These are phyloP conservation scores for Brachypteracias leptosomus DNA, from an alignment of 2,113 vertebrate genomes.

Conservation along the genomic window DNA sequence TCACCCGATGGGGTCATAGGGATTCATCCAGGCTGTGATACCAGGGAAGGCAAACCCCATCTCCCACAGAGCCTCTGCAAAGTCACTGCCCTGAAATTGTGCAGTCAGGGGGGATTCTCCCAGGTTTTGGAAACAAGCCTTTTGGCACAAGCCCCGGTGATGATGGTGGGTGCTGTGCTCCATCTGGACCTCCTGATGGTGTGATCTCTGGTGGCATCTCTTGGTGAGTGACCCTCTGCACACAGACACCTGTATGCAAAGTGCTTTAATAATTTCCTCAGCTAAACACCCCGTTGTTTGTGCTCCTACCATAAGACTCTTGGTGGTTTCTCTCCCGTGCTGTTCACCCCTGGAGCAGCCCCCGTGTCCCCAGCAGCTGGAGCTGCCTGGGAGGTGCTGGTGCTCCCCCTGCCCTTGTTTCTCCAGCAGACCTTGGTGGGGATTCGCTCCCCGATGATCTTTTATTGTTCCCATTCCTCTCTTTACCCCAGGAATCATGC, in stretches of 20 bases:
- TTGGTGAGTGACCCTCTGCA: rapidly evolving
- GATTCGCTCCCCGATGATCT: neutral
- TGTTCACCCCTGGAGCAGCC: neutral
- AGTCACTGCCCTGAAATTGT: neutral
- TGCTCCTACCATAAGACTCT: neutral
- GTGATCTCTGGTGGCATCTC: neutral
- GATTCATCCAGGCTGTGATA: neutral
- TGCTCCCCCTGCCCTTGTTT: neutral
- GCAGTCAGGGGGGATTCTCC: neutral
- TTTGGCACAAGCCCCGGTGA: neutral
- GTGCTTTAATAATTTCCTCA: neutral
- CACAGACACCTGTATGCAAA: rapidly evolving
- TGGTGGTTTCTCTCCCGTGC: rapidly evolving
- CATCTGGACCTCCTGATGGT: rapidly evolving
- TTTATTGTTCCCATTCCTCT: neutral
- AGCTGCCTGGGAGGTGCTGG: neutral
- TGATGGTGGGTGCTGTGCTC: rapidly evolving
- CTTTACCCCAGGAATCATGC: neutral
- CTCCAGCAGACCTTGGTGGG: neutral
- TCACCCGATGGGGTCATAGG: rapidly evolving
- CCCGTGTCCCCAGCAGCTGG: rapidly evolving
- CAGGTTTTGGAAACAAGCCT: neutral
- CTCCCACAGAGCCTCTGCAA: no score
- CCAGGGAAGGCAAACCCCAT: neutral
- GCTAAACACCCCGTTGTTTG: rapidly evolving